Percentiles rank a stretch among this genome's conserved stretches.
Conservation (phyloP, 2,888 invertebrate species). For the Andrena flavipes region DNA sequence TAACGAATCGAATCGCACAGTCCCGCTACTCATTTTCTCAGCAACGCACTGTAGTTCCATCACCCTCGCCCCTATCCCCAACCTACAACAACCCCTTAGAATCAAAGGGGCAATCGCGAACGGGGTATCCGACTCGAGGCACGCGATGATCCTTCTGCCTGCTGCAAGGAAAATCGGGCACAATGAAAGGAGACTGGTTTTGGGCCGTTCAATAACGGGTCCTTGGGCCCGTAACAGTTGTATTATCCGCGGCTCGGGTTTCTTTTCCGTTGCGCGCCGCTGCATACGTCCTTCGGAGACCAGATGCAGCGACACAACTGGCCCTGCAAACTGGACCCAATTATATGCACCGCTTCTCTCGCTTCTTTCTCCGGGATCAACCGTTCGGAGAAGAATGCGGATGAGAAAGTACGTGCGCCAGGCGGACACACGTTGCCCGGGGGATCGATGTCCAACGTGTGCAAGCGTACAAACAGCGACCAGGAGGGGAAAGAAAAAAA, state of each 20-base stretch:
- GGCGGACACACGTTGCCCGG: conserved; percentile 15
- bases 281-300: conserved; percentile 17
- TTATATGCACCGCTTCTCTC: conserved; percentile 45
- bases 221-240: conserved; percentile 61
- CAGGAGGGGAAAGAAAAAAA: background rate
- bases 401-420: conserved; percentile 43
- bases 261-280: conserved; percentile 59
- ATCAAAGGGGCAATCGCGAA: background rate
- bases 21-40: too few relatives aligned
- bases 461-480: background rate
- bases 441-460: conserved; percentile 41
- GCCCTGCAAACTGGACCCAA: conserved; percentile 55
- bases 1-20: too few relatives aligned
- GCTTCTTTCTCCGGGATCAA: conserved; percentile 35
- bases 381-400: conserved; percentile 56
- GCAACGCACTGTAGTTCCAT: too few relatives aligned
- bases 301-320: conserved; percentile 37
- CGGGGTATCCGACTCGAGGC: background rate
- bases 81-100: background rate
- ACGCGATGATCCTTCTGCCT: background rate
- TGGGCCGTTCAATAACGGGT: conserved; percentile 73
- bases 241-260: conserved; percentile 67
- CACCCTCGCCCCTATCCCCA: background rate
- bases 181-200: conserved; percentile 49
- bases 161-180: conserved; percentile 22